A percentile compares a stretch with the other conserved stretches of the same genome.
phyloP scores from a whole-genome alignment of 2,113 vertebrate genomes.

The Melanostigma gelatinosum region DNA sequence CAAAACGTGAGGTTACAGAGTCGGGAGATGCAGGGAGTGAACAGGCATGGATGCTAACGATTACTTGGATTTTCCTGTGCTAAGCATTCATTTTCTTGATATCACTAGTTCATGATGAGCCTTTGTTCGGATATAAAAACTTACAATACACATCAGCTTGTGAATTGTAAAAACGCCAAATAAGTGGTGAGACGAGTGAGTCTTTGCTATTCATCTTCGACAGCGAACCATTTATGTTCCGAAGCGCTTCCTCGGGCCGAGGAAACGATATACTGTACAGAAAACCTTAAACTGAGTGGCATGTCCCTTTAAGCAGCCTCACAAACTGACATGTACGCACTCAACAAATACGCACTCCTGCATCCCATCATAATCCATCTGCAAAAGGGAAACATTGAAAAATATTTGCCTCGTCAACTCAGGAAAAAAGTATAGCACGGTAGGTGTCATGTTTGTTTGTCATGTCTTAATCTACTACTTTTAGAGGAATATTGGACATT shows the following conservation, averaged over 20 bases:
- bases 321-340: constrained; percentile 47
- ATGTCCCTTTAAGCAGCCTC: constrained; percentile 70
- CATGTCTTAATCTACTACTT: constrained; percentile 1
- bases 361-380: constrained; percentile 46
- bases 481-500: constrained; percentile 13
- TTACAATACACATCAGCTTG: constrained; percentile 16
- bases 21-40: constrained; percentile 27
- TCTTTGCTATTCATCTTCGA: constrained; percentile 29
- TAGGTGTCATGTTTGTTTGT: constrained; percentile 11
- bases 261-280: constrained; percentile 49
- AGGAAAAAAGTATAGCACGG: constrained; percentile 69
- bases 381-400: constrained; percentile 52
- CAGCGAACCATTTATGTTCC: constrained; percentile 12
- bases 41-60: constrained; percentile 38
- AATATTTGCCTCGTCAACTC: constrained; percentile 45
- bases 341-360: constrained; percentile 54
- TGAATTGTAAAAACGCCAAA: constrained; percentile 16
- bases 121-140: constrained; percentile 30
- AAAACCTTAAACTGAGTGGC: constrained; percentile 60
- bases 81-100: constrained; percentile 20
- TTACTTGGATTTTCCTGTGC: constrained; percentile 4
- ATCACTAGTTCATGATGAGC: constrained; percentile 15
- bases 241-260: constrained; percentile 37
- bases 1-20: constrained; percentile 21
- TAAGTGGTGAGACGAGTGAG: constrained; percentile 29